phyloP scores from a whole-genome alignment of 2,113 vertebrate genomes.

The Microcebus jonahi region DNA sequence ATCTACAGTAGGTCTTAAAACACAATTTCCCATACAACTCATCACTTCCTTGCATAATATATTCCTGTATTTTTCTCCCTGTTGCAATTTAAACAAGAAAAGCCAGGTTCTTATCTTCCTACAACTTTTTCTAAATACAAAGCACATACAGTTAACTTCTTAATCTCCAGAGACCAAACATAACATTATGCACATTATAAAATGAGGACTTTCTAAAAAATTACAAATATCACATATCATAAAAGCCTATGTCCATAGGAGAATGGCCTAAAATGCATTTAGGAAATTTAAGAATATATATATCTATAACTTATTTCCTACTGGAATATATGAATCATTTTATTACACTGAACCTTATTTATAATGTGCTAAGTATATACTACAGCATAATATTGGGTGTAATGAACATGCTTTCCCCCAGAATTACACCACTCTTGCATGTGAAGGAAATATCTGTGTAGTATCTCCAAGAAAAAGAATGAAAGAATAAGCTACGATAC shows the following conservation, averaged over 20 bases:
- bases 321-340: not conserved
- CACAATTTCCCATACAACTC: constrained; percentile 85
- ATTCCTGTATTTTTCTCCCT: constrained; percentile 84
- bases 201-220: not conserved
- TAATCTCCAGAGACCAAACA: constrained; percentile 28
- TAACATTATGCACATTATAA: constrained; percentile 29
- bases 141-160: not conserved
- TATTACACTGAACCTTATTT: not conserved
- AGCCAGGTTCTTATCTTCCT: constrained; percentile 77
- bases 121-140: constrained; percentile 71
- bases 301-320: constrained; percentile 33
- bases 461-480: constrained; percentile 3
- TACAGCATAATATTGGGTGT: not conserved
- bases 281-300: constrained; percentile 36
- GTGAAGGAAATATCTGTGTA: not conserved
- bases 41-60: constrained; percentile 81
- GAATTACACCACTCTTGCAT: constrained; percentile 40
- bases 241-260: not conserved
- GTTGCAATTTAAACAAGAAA: constrained; percentile 85
- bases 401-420: not conserved
- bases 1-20: constrained; percentile 87
- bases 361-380: not conserved
- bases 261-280: constrained; percentile 34
- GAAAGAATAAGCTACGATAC: not conserved
- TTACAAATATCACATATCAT: constrained; percentile 44